Evolutionary conservation across 2,797 vertebrate genomes (phyloP), one percentile per base, ranked within the genome.

Genomic region (Dallia pectoralis): DNA sequence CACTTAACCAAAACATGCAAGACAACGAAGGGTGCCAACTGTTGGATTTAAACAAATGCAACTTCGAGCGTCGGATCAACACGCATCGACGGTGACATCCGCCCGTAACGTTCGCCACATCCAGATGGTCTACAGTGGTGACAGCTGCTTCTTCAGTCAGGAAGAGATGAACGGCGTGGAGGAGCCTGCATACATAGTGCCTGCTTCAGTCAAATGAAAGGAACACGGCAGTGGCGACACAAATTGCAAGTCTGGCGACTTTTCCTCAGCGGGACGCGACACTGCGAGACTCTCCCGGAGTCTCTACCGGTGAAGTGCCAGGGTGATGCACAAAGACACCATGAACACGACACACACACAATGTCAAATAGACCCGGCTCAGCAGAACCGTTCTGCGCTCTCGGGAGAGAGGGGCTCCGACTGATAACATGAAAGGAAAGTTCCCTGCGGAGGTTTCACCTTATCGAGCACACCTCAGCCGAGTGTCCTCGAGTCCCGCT

Each of bases 361-460:
- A 87, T 89, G 89, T 92, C 89, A 93, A 91, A 91, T 79, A 76
- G 72, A 84, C 81, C 87, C 67, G 78, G 81, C 87, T 91, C 87
- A 89, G 91, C 86, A 69, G 82, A 91, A 89, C 67, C 32, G 16
- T 48, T 18, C 18, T 33, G 29, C 27, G 7, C 15, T 63, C 27
- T 63, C 61, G 27, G 30, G 61, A 3, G 61, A 3, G 30, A 12
- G 16, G 1, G 4, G 4, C 29, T 29, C 61, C 30, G 30, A 63
- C 61, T 59, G 53, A 56, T 16, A n/a, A 67, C 67, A 77, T 70
- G 33, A 73, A 73, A 73, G 27, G 25, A 71, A 22, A 30, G 19
- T 4, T 47, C n/a, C 51, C 32, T 9, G 30, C 32, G 29, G 29
- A 63, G 61, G 30, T 63, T 63, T 63, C 25, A 63, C 30, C 16